Base-by-base conservation (phyloP, 2,888 invertebrate species). In the Drosophila leonis region DNA sequence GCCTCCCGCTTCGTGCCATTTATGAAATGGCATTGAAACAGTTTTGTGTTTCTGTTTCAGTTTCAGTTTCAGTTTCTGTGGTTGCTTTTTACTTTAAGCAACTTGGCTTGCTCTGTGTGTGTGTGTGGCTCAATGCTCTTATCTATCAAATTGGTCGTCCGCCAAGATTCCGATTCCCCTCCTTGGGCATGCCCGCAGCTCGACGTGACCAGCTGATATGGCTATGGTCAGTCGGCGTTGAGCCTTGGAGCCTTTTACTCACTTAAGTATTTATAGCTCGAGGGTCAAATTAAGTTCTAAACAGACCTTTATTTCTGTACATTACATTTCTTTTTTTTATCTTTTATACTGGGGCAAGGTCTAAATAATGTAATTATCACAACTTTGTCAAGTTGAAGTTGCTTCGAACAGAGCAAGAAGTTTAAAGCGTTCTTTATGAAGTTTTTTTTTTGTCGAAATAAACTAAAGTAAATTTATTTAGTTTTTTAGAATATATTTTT, bases 11-110 rank as follows among this genome's bases (percentile, higher is more conserved):
- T 27, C 46, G n/a, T 65, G 65, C 59, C 80, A 87, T 85, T 86
- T 89, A 89, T 88, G 85, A 87, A 89, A 85, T 88, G 86, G 72
- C 86, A 90, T 86, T 86, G 86, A 90, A 88, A 88, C 85, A 59
- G 72, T 83, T 80, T 54, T 64, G 6, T 67, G 48, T 67, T 63
- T 48, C 57, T 35, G 42, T 59, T 64, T 71, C 55, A 9, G 7
- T 37, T 55, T 71, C 51, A 13, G 8, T 39, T 51, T 48, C 54
- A 24, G 13, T 70, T 55, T 62, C 31, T 57, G 63, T 44, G 56
- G 41, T 52, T 59, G 52, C 24, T 20, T 51, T 84, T 62, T 66
- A 73, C 69, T 75, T 74, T 41, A 59, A 42, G 31, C 39, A 27
- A 27, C 27, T 15, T 15, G 4, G 18, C 15, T 29, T n/a, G n/a